Conservation (phyloP, 2,888 invertebrate species). For the Catotricha subobsoleta region DNA sequence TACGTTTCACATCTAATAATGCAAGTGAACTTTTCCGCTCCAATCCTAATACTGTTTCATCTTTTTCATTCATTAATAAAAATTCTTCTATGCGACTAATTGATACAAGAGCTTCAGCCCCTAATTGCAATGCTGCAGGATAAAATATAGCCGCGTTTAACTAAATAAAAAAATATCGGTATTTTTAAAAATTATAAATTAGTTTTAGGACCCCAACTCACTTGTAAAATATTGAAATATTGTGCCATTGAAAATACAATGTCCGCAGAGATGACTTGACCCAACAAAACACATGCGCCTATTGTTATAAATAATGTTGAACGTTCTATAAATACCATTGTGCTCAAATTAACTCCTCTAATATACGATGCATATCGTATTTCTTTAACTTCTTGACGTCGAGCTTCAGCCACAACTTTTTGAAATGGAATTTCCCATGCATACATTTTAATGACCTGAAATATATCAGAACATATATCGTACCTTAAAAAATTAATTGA, state of each 20-base stretch:
- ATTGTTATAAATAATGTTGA: conserved; percentile 68
- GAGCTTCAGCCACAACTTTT: conserved; percentile 54
- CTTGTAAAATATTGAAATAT: conserved; percentile 55
- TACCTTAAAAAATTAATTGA: background rate
- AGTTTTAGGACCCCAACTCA: conserved; percentile 16
- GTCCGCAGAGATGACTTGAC: conserved; percentile 41
- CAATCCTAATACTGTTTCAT: conserved; percentile 21
- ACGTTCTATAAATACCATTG: conserved; percentile 4
- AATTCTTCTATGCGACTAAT: conserved; percentile 39
- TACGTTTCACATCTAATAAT: background rate
- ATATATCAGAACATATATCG: conserved; percentile 17
- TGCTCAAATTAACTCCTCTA: conserved; percentile 44
- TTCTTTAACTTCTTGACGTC: conserved; percentile 47
- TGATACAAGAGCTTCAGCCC: conserved; percentile 38
- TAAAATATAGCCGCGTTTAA: conserved; percentile 39
- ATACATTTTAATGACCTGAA: conserved; percentile 90
- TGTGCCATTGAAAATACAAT: conserved; percentile 61
- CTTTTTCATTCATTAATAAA: conserved; percentile 35
- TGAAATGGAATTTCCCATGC: conserved; percentile 89
- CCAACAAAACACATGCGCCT: conserved; percentile 53
- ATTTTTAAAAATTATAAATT: background rate
- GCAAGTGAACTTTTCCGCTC: conserved; percentile 17
- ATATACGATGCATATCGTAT: conserved; percentile 45
- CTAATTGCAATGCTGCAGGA: conserved; percentile 36
- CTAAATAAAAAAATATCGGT: conserved; percentile 4